Percentiles rank a stretch among this genome's conserved stretches.
Evolutionary conservation across 2,797 vertebrate species (phyloP).

Genomic region (Siniperca obscura): DNA sequence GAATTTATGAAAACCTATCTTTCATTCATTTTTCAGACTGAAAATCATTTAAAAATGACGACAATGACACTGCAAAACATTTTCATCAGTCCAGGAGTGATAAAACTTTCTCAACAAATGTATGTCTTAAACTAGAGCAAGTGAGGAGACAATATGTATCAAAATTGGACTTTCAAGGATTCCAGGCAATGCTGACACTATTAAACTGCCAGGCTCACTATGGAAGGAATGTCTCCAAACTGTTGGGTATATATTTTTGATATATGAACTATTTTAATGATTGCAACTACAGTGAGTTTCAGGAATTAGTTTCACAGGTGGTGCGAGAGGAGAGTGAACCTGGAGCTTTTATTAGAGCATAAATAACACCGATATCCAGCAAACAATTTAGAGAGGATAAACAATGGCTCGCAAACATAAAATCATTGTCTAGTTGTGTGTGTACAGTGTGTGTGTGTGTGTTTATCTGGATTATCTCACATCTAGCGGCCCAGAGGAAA

Average conservation of each 20-base stretch:
- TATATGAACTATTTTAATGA: conserved; percentile 6
- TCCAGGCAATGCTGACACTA: conserved; percentile 9
- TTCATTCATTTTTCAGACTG: neutral
- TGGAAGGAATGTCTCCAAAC: neutral
- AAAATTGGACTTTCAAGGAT: conserved; percentile 32
- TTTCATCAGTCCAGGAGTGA: conserved; percentile 4
- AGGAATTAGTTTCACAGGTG: conserved; percentile 13
- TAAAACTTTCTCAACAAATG: conserved; percentile 10
- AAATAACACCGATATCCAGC: conserved; percentile 35
- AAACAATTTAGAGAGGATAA: conserved; percentile 55
- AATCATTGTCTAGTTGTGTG: conserved; percentile 29
- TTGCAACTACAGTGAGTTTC: neutral
- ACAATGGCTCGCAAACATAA: conserved; percentile 38
- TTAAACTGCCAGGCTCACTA: conserved; percentile 4
- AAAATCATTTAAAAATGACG: conserved; percentile 9
- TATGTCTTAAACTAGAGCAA: neutral
- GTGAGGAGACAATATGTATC: neutral
- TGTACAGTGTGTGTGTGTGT: conserved; percentile 5
- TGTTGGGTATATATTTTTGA: neutral
- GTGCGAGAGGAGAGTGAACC: neutral
- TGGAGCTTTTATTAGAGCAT: conserved; percentile 33
- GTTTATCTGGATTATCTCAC: conserved; percentile 66
- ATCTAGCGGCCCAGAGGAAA: conserved; percentile 36
- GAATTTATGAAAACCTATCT: conserved; percentile 24
- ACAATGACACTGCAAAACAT: neutral